These are phyloP conservation scores for Agrotis clavis DNA, from an alignment of 2,888 invertebrate genomes.

Conservation along the genomic window DNA sequence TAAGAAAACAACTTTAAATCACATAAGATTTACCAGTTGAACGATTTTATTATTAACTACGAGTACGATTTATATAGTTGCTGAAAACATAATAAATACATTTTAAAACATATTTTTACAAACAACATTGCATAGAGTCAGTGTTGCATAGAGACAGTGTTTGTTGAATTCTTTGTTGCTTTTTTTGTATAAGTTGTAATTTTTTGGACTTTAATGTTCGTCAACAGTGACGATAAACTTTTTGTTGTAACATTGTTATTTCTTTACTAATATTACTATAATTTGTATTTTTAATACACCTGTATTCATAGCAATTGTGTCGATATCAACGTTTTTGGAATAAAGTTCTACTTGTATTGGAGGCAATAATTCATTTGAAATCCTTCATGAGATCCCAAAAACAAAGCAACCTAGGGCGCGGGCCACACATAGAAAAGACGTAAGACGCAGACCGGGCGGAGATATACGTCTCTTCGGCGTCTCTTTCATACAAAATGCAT, in stretches of 20 bases:
- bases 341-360: conserved; percentile 66
- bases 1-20: conserved; percentile 44
- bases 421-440: too few relatives aligned
- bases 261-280: conserved; percentile 64
- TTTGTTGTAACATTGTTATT: conserved; percentile 64
- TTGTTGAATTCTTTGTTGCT: conserved; percentile 43
- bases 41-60: conserved; percentile 34
- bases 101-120: conserved; percentile 51
- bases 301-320: conserved; percentile 68
- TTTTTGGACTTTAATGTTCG: conserved; percentile 37
- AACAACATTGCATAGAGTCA: conserved; percentile 24
- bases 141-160: conserved; percentile 44
- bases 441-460: too few relatives aligned
- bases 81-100: conserved; percentile 39
- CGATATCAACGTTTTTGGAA: conserved; percentile 68
- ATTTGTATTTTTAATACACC: conserved; percentile 64
- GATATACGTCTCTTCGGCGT: too few relatives aligned
- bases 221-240: conserved; percentile 45
- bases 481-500: too few relatives aligned
- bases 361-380: conserved; percentile 37
- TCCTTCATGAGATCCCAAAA: neutral
- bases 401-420: too few relatives aligned
- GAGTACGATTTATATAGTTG: conserved; percentile 40
- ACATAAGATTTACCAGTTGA: conserved; percentile 39
- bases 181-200: conserved; percentile 48